These are phyloP conservation scores for Eurytoma californica DNA, from an alignment of 2,888 invertebrate species.

Conservation along the genomic window DNA sequence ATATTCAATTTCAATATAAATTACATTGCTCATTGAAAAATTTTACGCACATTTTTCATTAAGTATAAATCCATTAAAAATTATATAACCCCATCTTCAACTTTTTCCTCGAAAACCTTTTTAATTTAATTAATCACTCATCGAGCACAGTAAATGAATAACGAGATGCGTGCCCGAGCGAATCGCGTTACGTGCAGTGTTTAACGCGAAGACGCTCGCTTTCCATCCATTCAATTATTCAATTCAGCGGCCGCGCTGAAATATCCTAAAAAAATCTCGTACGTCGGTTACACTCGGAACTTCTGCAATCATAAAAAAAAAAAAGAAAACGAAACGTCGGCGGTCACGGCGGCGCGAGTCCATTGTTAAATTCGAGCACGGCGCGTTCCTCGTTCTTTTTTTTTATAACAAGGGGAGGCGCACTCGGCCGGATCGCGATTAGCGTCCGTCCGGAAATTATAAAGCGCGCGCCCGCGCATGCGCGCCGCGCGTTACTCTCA, in stretches of 20 bases:
- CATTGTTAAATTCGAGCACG: constrained; percentile 48
- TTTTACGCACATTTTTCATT: too few species aligned
- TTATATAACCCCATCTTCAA: too few species aligned
- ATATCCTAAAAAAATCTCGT: too few species aligned
- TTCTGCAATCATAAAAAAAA: not conserved
- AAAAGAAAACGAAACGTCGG: not conserved
- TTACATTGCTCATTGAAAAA: too few species aligned
- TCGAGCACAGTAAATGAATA: constrained; percentile 9
- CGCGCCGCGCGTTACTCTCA: constrained; percentile 67
- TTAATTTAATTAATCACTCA: constrained; percentile 25
- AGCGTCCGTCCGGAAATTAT: constrained; percentile 55
- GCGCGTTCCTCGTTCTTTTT: constrained; percentile 25
- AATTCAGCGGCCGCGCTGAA: too few species aligned
- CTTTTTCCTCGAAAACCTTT: too few species aligned
- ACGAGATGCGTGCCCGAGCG: not conserved
- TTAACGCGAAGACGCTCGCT: constrained; percentile 36
- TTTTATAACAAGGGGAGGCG: constrained; percentile 29
- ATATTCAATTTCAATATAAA: too few species aligned
- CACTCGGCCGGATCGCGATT: constrained; percentile 30
- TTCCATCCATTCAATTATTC: constrained; percentile 1
- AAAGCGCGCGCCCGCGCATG: constrained; percentile 54
- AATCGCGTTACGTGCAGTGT: constrained; percentile 28
- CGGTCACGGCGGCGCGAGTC: not conserved
- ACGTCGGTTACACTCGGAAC: too few species aligned
- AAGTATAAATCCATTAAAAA: too few species aligned